Base-by-base conservation (phyloP, 2,113 vertebrate genomes). In the Cebidichthys violaceus region DNA sequence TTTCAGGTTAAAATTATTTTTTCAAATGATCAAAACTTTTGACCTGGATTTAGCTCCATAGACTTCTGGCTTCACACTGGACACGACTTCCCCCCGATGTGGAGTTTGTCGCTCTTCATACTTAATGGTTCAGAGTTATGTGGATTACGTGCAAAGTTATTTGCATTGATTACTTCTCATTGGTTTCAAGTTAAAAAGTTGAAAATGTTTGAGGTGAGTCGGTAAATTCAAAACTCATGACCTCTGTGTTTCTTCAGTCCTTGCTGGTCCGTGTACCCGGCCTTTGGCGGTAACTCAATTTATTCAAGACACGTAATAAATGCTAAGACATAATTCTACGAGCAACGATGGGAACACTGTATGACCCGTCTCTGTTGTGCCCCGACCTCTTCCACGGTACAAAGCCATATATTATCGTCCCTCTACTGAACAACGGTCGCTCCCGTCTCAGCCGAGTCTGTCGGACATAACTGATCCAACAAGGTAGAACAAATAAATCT, bases 401-500 rank as follows among this genome's bases (percentile, higher is more conserved):
- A 31, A 81, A 60, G 52, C 11, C 29, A 35, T 14, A 9, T 66
- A 67, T 67, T 35, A 39, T 39, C 1, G 18, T 0, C 7, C 39
- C 27, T 65, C 27, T 15, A 8, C 50, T n/a, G 11, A 50, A 11
- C 62, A n/a, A n/a, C 20, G 45, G 6, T 39, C 4, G 7, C 18
- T 65, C 35, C 22, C 0, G 3, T 24, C 9, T 37, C 54, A 22
- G 79, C 47, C 45, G 13, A 62, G 82, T 15, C 47, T 52, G 45
- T 59, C 31, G 8, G 66, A 70, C 54, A 31, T 35, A 73, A 78
- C 13, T 1, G 29, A 68, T 39, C 62, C 33, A 27, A n/a, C n/a
- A 4, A 83, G 67, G 43, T 61, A 59, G 76, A 73, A 71, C 62
- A 45, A 69, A 85, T 61, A 47, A 80, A 79, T 88, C 55, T 8